phyloP scores from a whole-genome alignment of 2,113 vertebrate genomes.

The Perccottus glenii region DNA sequence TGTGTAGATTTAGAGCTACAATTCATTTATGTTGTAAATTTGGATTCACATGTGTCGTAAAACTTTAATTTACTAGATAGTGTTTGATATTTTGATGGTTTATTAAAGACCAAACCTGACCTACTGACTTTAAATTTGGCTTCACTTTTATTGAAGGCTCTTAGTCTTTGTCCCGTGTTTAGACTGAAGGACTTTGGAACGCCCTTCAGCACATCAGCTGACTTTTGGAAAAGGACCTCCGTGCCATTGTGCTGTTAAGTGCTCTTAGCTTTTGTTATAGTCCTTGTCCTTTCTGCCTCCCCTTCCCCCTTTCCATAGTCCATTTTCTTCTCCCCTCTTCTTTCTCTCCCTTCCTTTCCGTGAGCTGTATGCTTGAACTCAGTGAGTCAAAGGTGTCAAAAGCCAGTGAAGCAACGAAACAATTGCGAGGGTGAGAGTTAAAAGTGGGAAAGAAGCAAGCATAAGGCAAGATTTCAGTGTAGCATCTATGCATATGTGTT shows the following conservation, averaged over 20 bases:
- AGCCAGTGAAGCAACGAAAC: slow-evolving; percentile 61
- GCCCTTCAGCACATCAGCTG: slow-evolving; percentile 72
- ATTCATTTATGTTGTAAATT: not conserved
- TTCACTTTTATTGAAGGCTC: slow-evolving; percentile 36
- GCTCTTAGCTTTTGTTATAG: slow-evolving; percentile 77
- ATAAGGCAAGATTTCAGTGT: slow-evolving; percentile 32
- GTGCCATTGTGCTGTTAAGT: slow-evolving; percentile 73
- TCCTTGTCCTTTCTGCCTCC: slow-evolving; percentile 66
- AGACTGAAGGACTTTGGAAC: slow-evolving; percentile 63
- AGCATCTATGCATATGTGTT: slow-evolving; percentile 35
- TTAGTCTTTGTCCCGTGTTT: slow-evolving; percentile 48
- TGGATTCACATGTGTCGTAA: not conserved
- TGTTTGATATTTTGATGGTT: slow-evolving; percentile 1
- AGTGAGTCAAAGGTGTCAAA: slow-evolving; percentile 71
- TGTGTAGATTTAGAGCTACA: slow-evolving; percentile 4
- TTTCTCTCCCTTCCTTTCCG: slow-evolving; percentile 7
- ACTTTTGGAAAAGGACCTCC: slow-evolving; percentile 61
- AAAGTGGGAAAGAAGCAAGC: slow-evolving; percentile 35
- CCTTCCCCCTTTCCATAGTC: slow-evolving; percentile 52
- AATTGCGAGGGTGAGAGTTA: slow-evolving; percentile 41
- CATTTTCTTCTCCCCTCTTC: slow-evolving; percentile 25
- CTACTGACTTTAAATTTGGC: slow-evolving; percentile 33
- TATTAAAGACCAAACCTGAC: not conserved
- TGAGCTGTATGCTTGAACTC: slow-evolving; percentile 49
- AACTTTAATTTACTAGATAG: not conserved